phyloP scores from a whole-genome alignment of 2,888 invertebrate genomes.

The Polylopha cassiicola region DNA sequence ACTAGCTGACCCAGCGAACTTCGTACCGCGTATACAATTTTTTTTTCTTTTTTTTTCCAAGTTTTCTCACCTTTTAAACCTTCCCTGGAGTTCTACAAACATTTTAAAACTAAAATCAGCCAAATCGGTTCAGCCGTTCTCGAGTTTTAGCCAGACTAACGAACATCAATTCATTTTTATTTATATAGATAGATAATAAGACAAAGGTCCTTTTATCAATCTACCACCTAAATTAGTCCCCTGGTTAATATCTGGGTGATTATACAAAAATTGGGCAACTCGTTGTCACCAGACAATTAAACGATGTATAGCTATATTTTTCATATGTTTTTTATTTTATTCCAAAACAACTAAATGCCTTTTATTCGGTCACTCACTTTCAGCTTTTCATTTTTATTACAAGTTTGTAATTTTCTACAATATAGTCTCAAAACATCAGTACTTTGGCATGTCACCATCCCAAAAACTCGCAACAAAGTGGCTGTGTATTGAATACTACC shows the following conservation, averaged over 20 bases:
- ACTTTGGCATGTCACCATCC: constrained; percentile 15
- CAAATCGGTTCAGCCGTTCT: too few species aligned
- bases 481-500: constrained; percentile 13
- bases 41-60: too few species aligned
- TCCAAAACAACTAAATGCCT: constrained; percentile 9
- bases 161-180: too few species aligned
- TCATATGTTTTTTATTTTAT: neutral
- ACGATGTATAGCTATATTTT: neutral
- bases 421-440: constrained; percentile 14
- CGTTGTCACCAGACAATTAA: constrained; percentile 8
- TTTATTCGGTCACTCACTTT: constrained; percentile 13
- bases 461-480: constrained; percentile 15
- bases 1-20: too few species aligned
- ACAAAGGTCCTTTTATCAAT: too few species aligned
- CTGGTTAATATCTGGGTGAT: constrained; percentile 8
- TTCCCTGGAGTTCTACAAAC: too few species aligned
- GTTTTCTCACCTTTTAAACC: too few species aligned
- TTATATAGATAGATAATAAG: too few species aligned
- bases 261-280: constrained; percentile 13
- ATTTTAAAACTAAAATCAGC: too few species aligned
- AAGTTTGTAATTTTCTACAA: constrained; percentile 16
- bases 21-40: too few species aligned
- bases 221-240: too few species aligned
- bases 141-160: too few species aligned
- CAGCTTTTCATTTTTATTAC: constrained; percentile 10